Evolutionary conservation across 37 sponge, comb jelly and placozoan genomes (phyloP).

Genomic region (Cladorhizidae sp.): DNA sequence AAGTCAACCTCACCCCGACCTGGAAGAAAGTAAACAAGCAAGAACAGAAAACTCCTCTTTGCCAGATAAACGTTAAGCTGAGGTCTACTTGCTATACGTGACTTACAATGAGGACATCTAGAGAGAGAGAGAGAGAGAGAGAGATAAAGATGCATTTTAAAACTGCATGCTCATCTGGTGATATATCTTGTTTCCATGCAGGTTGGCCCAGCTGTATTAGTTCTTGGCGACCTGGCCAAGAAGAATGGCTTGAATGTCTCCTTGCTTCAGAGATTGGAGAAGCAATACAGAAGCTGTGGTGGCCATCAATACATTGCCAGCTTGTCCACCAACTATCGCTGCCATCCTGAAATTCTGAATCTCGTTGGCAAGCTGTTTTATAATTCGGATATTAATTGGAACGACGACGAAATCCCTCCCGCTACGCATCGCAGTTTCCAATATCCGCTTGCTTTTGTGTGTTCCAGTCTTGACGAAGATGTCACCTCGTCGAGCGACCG

Average conservation of each 20-base stretch:
- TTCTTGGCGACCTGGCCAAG: conserved; percentile 53
- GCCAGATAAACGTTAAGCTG: no score
- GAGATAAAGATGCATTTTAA: no score
- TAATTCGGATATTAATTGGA: conserved; percentile 23
- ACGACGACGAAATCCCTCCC: neutral
- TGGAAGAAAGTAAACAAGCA: no score
- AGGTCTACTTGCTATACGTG: no score
- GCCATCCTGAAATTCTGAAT: conserved; percentile 44
- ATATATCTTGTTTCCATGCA: conserved; percentile 8
- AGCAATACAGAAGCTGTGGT: conserved; percentile 11
- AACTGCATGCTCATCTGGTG: no score
- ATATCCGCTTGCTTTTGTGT: conserved; percentile 52
- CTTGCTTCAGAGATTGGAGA: conserved; percentile 50
- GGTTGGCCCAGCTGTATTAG: conserved; percentile 74
- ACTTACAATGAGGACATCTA: no score
- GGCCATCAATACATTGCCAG: neutral
- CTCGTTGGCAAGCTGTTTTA: conserved; percentile 56
- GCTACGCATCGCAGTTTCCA: conserved; percentile 32
- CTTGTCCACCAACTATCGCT: conserved; percentile 62
- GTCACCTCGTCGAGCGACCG: neutral
- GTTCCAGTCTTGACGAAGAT: conserved; percentile 43
- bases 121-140: no score
- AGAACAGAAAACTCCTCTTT: no score
- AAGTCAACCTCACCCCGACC: no score
- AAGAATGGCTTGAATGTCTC: conserved; percentile 42